These are phyloP conservation scores for Drosophila tristis DNA, from an alignment of 1,140 invertebrate genomes.

Conservation along the genomic window DNA sequence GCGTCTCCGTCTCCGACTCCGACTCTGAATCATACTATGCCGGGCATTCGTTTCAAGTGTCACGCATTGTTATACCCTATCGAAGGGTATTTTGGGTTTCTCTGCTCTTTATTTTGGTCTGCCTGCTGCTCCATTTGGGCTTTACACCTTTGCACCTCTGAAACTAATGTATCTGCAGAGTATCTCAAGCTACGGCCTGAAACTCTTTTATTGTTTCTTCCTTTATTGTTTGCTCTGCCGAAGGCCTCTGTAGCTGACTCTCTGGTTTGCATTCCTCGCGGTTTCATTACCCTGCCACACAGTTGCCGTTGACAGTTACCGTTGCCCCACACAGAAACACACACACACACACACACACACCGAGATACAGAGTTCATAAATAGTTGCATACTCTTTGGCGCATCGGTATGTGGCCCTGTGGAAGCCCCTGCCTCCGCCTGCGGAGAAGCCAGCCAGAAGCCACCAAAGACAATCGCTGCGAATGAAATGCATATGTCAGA, in stretches of 20 bases:
- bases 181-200: too few species aligned
- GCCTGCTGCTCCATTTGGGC: too few species aligned
- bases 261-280: conserved; percentile 47
- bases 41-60: conserved; percentile 44
- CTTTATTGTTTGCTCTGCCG: conserved; percentile 33
- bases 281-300: conserved; percentile 42
- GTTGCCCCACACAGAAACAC: neutral
- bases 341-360: neutral
- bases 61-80: conserved; percentile 17
- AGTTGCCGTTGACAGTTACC: conserved; percentile 50
- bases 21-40: conserved; percentile 1
- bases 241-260: conserved; percentile 8
- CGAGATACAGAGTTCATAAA: conserved; percentile 32
- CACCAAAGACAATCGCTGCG: conserved; percentile 41
- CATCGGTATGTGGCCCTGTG: conserved; percentile 10
- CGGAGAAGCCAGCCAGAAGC: neutral
- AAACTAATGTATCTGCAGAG: too few species aligned
- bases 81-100: neutral
- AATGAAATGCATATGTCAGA: conserved; percentile 49
- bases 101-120: too few species aligned
- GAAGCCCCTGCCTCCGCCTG: neutral
- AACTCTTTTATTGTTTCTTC: too few species aligned
- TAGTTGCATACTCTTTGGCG: conserved; percentile 17
- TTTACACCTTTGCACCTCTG: too few species aligned
- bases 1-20: too few species aligned